Base-by-base conservation (phyloP, 2,113 vertebrate genomes). In the Ciconia stormi region DNA sequence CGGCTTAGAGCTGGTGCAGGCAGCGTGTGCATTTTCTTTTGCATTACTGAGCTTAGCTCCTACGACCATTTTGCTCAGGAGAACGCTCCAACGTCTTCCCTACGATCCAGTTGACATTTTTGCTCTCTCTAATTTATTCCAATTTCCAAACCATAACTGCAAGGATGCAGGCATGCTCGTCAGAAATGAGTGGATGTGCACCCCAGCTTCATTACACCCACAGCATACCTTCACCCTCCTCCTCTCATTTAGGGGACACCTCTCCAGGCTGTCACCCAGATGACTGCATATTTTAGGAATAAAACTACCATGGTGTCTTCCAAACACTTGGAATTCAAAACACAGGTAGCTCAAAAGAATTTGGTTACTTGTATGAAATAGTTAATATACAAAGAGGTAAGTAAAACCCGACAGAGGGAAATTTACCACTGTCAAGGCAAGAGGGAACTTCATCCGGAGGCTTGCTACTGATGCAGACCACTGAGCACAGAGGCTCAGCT, bases 401-500 rank as follows among this genome's bases (percentile, higher is more conserved):
- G 49, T 0, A 82, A 82, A 74, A 87, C 9, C 46, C 42, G 32
- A 58, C 13, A 79, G 78, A 42, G 36, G 50, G 40, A 73, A 78
- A 78, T 83, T 27, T 62, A 38, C 52, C 63, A 72, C 36, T 3
- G 3, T 47, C 47, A 56, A 76, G 58, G 81, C 78, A 61, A 61
- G 0, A 2, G 34, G 49, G 44, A 92, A 26, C 40, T 40, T 87
- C 52, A 73, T 19, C 58, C 46, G 1, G 9, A 58, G 71, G 71
- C 46, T 88, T n/a, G 5, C 50, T 36, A 15, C 30, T 10, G 44
- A 38, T 49, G 74, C 52, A 82, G 70, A 92, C 17, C 73, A 66
- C 44, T 8, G 3, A n/a, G 61, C 3, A 1, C 18, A 0, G 0
- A 44, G n/a, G 11, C 56, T 21, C 82, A 70, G 79, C 30, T 36